Evolutionary conservation across 2,888 invertebrate species (phyloP).

Genomic region (Agrotis puta): DNA sequence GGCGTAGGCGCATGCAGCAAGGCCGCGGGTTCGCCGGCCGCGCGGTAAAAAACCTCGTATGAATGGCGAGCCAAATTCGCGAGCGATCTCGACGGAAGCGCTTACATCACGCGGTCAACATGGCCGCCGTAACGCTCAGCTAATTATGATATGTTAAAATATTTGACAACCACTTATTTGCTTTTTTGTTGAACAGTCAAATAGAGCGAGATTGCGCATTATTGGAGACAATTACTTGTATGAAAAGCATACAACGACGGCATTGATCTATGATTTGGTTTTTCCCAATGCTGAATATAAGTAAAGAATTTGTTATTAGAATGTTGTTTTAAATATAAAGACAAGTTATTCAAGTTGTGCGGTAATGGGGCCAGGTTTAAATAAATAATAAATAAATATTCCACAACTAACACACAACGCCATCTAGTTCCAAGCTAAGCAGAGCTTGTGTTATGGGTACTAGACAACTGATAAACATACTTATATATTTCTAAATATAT

Average conservation of each 20-base stretch:
- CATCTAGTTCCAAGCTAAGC: no score
- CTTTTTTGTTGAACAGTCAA: constrained; percentile 42
- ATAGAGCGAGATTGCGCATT: constrained; percentile 38
- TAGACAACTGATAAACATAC: no score
- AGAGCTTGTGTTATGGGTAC: no score
- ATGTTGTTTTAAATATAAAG: constrained; percentile 2
- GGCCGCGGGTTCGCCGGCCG: constrained; percentile 87
- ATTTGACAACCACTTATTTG: constrained; percentile 57
- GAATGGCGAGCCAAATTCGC: constrained; percentile 85
- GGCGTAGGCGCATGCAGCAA: constrained; percentile 83
- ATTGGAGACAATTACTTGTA: constrained; percentile 23
- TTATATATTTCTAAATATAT: no score
- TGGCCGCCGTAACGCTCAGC: constrained; percentile 64
- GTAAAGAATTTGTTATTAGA: neutral
- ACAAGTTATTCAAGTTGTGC: neutral
- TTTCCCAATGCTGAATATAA: constrained; percentile 6
- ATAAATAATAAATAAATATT: no score
- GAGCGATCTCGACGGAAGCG: constrained; percentile 79
- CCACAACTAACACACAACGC: no score
- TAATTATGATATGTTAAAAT: constrained; percentile 62
- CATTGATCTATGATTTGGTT: constrained; percentile 20
- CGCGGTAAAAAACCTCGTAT: constrained; percentile 83
- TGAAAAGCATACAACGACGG: constrained; percentile 8
- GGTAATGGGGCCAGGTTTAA: constrained; percentile 11
- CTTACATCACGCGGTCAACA: constrained; percentile 79